Base-by-base conservation (phyloP, 1,140 invertebrate genomes). In the Bacillus rossius region DNA sequence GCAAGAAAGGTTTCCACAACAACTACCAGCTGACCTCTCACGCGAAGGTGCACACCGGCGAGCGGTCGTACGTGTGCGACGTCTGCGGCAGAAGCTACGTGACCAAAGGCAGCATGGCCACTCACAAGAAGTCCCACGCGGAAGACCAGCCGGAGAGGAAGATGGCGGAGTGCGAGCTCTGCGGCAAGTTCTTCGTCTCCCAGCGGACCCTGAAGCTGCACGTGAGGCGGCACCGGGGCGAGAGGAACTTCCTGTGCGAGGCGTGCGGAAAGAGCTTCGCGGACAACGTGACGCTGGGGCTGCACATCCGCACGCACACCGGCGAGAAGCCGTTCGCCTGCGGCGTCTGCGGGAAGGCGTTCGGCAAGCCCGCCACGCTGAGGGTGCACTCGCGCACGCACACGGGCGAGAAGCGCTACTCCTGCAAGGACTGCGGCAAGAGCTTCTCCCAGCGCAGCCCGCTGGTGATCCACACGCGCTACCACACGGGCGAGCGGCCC, bases 251-350 rank as follows among this genome's bases (percentile, higher is more conserved):
- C 72, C 77, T 81, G 40, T 88, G 86, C 69, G 76, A 78, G 17
- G 77, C 84, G 56, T 88, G 86, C 70, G 77, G 77, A n/a, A 86
- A 86, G 71, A 82, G 79, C 48, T 87, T 87, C 63, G 84, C 83
- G 10, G 70, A 84, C n/a, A 90, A 87, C 59, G 90, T 88, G 54
- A 94, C 94, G 75, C 78, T 94, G 3, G 87, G 90, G 59, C 88
- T 93, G 63, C 92, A 96, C 71, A 77, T 93, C 60, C 78, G 91
- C 48, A 84, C 84, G 29, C 87, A 88, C 71, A 82, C 80, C 34
- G 85, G 85, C 0, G 77, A 75, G 59, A 87, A 79, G 79, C 53
- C 76, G 0, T 83, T 79, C 64, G 70, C 82, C 7, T 84, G 84
- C 72, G 78, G 84, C 77, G 64, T 77, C n/a, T 84, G 83, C 68